Evolutionary conservation across 1,140 invertebrate genomes (phyloP).

Genomic region (Brachionus rubens): DNA sequence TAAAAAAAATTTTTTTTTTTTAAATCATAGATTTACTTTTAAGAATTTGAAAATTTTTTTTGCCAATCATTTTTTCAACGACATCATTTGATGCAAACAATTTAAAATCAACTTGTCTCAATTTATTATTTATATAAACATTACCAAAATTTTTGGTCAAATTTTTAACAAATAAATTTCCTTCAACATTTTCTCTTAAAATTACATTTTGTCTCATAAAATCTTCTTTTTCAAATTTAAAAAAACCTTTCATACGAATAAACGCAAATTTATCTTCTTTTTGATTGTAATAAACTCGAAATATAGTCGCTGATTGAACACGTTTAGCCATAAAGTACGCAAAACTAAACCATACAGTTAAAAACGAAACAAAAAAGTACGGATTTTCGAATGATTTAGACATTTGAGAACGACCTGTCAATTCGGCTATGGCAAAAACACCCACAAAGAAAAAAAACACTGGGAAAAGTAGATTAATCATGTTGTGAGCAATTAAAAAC

Average conservation of each 20-base stretch:
- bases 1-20: not conserved
- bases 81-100: slow-evolving; percentile 7
- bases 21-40: slow-evolving; percentile 1
- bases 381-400: slow-evolving; percentile 31
- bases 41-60: not conserved
- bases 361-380: not conserved
- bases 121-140: slow-evolving; percentile 7
- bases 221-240: slow-evolving; percentile 41
- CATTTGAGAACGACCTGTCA: not conserved
- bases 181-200: not conserved
- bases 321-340: slow-evolving; percentile 3
- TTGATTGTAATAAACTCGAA: slow-evolving; percentile 45
- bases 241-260: slow-evolving; percentile 29
- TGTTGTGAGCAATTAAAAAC: slow-evolving; percentile 15
- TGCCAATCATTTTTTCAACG: slow-evolving; percentile 10
- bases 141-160: slow-evolving; percentile 28
- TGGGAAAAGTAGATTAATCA: not conserved
- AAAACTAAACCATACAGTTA: slow-evolving; percentile 26
- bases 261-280: slow-evolving; percentile 35
- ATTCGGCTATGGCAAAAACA: not conserved
- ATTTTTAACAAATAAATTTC: slow-evolving; percentile 28
- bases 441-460: not conserved
- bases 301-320: slow-evolving; percentile 19
- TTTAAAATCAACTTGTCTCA: slow-evolving; percentile 28
- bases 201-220: slow-evolving; percentile 12